Conservation (phyloP, 2,888 invertebrate genomes). For the Plebejus argus region DNA sequence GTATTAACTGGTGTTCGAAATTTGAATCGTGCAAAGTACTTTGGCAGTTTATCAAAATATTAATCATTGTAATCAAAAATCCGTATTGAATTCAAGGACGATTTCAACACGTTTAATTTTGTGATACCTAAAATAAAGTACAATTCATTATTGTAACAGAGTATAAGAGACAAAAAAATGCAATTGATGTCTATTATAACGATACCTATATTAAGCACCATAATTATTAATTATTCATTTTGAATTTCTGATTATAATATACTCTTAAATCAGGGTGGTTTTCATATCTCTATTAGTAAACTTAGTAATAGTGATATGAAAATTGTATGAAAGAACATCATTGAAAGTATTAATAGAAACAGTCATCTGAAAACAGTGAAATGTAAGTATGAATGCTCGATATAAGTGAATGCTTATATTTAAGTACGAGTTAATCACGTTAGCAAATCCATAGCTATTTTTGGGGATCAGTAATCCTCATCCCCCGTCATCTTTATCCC, state of each 20-base stretch:
- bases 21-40: slow-evolving; percentile 19
- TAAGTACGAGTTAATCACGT: neutral
- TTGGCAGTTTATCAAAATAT: slow-evolving; percentile 21
- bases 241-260: too few species aligned
- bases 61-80: neutral
- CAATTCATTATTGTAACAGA: too few species aligned
- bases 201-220: too few species aligned
- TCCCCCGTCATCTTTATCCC: slow-evolving; percentile 20
- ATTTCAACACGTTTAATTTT: neutral
- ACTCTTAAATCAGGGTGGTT: too few species aligned
- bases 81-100: neutral
- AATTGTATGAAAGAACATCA: too few species aligned
- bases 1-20: slow-evolving; percentile 10
- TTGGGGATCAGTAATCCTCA: neutral
- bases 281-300: too few species aligned
- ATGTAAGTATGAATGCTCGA: neutral
- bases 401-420: neutral
- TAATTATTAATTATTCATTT: too few species aligned
- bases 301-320: too few species aligned
- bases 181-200: too few species aligned
- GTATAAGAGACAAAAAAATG: too few species aligned
- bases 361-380: too few species aligned
- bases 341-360: too few species aligned
- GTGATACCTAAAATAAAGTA: neutral
- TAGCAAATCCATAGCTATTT: slow-evolving; percentile 23